phyloP scores from a whole-genome alignment of 2,888 invertebrate genomes.

The Pediacus dermestoides region DNA sequence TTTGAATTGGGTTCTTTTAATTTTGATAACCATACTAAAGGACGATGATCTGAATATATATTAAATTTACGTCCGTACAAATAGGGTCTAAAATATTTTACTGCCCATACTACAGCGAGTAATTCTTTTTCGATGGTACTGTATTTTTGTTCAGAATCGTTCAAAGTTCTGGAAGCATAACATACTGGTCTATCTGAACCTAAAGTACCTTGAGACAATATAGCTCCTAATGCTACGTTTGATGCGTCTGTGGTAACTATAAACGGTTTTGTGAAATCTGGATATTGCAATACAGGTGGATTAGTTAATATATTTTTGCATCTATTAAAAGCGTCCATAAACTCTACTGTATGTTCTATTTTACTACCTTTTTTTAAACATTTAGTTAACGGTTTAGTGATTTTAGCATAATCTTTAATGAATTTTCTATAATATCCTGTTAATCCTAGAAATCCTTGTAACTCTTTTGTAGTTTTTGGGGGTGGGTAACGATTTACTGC shows the following conservation, averaged over 20 bases:
- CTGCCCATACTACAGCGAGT: slow-evolving; percentile 5
- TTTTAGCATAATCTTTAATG: slow-evolving; percentile 4
- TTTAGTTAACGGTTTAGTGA: slow-evolving; percentile 3
- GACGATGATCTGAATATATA: slow-evolving; percentile 11
- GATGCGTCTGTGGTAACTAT: slow-evolving; percentile 25
- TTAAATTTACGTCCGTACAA: slow-evolving; percentile 19
- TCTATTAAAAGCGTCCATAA: background rate
- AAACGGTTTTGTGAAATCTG: slow-evolving; percentile 33
- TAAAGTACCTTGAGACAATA: slow-evolving; percentile 35
- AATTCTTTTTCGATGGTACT: slow-evolving; percentile 22
- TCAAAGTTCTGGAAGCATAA: slow-evolving; percentile 33
- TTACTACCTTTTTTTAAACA: background rate
- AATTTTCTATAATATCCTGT: background rate
- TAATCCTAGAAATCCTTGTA: slow-evolving; percentile 9
- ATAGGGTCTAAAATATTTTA: slow-evolving; percentile 2
- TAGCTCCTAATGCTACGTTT: slow-evolving; percentile 27
- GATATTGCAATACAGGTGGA: slow-evolving; percentile 11
- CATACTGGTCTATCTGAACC: slow-evolving; percentile 36
- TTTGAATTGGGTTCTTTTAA: slow-evolving; percentile 18
- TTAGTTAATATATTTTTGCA: background rate
- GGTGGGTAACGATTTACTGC: slow-evolving; percentile 12
- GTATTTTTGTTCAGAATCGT: slow-evolving; percentile 30
- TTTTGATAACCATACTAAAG: slow-evolving; percentile 3
- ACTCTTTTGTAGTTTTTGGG: slow-evolving; percentile 14
- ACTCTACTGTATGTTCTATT: background rate